These are phyloP conservation scores for Morone chrysops DNA, from an alignment of 2,113 vertebrate genomes.

Conservation along the genomic window DNA sequence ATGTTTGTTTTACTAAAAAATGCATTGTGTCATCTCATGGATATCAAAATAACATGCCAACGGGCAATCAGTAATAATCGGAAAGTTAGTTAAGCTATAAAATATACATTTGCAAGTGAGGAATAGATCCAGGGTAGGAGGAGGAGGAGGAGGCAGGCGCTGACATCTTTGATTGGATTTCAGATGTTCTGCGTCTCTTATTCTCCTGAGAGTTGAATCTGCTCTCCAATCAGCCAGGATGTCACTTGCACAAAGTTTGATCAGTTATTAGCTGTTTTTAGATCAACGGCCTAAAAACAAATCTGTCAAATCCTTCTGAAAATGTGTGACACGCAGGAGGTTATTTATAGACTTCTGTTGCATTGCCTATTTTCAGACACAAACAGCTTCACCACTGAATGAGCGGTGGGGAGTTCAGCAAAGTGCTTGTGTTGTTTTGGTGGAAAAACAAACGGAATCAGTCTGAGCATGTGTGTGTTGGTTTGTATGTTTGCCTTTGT, in stretches of 20 bases:
- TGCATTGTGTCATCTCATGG: background rate
- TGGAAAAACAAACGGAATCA: slow-evolving; percentile 50
- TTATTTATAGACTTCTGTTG: slow-evolving; percentile 73
- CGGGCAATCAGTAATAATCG: background rate
- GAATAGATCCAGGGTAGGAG: slow-evolving; percentile 7
- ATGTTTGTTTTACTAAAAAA: background rate
- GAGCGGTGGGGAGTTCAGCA: slow-evolving; percentile 53
- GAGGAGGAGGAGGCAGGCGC: slow-evolving; percentile 1
- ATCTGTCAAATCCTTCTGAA: slow-evolving; percentile 67
- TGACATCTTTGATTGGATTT: slow-evolving; percentile 35
- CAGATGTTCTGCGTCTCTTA: slow-evolving; percentile 22
- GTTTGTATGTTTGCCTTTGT: slow-evolving; percentile 27
- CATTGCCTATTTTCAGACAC: slow-evolving; percentile 72
- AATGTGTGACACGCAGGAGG: slow-evolving; percentile 58
- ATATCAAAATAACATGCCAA: slow-evolving; percentile 10
- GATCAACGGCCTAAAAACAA: slow-evolving; percentile 76
- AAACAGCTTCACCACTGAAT: slow-evolving; percentile 46
- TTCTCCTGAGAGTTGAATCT: slow-evolving; percentile 54
- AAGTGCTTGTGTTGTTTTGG: slow-evolving; percentile 50
- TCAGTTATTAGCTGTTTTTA: slow-evolving; percentile 80
- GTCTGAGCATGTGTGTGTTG: slow-evolving; percentile 11
- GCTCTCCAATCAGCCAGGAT: slow-evolving; percentile 19
- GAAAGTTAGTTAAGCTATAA: slow-evolving; percentile 25
- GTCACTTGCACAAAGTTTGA: slow-evolving; percentile 56
- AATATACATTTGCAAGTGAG: slow-evolving; percentile 30